A percentile compares a stretch with the other conserved stretches of the same genome.
Conservation (phyloP, 2,113 vertebrate species). For the Lophius piscatorius region DNA sequence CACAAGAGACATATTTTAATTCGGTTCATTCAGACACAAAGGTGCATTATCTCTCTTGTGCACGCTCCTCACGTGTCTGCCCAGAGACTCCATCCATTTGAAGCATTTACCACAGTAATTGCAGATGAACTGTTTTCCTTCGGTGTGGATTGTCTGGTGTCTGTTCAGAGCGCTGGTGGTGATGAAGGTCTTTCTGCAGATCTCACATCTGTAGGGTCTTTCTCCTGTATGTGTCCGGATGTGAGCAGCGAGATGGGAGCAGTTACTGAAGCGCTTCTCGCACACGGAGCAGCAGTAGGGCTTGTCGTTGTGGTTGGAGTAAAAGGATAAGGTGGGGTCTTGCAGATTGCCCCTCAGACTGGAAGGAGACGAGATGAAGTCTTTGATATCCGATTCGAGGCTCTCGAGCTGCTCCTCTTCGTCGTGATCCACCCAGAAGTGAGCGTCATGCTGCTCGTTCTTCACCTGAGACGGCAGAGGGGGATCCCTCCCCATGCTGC, state of each 20-base stretch:
- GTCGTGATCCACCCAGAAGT: constrained; percentile 62
- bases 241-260: constrained; percentile 71
- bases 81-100: constrained; percentile 75
- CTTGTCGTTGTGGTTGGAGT: constrained; percentile 54
- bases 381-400: constrained; percentile 63
- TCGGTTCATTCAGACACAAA: constrained; percentile 39
- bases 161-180: constrained; percentile 71
- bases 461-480: constrained; percentile 53
- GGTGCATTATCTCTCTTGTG: constrained; percentile 60
- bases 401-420: constrained; percentile 47
- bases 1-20: neutral
- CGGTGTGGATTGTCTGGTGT: constrained; percentile 73
- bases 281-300: constrained; percentile 71
- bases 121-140: constrained; percentile 72
- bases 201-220: constrained; percentile 71
- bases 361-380: constrained; percentile 56
- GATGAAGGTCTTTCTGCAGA: constrained; percentile 72
- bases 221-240: constrained; percentile 75
- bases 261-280: constrained; percentile 72
- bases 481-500: constrained; percentile 51
- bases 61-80: constrained; percentile 62
- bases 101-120: constrained; percentile 67
- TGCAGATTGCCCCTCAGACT: constrained; percentile 41
- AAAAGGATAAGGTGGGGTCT: constrained; percentile 50
- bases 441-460: constrained; percentile 52